Evolutionary conservation across 2,113 vertebrate species (phyloP), one percentile per base, ranked within the genome.

Genomic region (Catharus minimus): DNA sequence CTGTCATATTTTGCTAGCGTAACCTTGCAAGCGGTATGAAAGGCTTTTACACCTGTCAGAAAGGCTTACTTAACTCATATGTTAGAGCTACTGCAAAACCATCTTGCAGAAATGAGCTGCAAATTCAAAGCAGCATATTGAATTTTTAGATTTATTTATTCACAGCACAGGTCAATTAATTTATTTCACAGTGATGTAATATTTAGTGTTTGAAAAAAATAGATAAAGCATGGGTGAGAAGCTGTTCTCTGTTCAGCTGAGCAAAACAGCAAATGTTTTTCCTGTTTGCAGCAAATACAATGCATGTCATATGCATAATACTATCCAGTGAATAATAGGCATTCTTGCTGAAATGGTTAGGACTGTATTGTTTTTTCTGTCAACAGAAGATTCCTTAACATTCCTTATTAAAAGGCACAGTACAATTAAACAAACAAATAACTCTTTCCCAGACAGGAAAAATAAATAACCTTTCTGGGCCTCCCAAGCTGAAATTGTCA

Each of bases 131-230:
- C 69, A 96, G 89, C 92, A 73, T 93, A 92, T 94, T 95, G 95
- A 94, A 86, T 95, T 93, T 79, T 89, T 94, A 85, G 96, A 97
- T 95, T 97, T 97, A 97, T 97, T 96, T 96, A 79, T 97, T 97
- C 92, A 76, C 88, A 58, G 85, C 86, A 89, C 72, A 90, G 95
- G 91, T 95, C 96, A 96, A 97, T 97, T 97, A 96, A 97, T 97
- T 95, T 97, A 93, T 97, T 97, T 97, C 85, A 78, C 57, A 78
- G 83, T 85, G 91, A 97, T 81, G 69, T 94, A 94, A 97, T 96
- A 95, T 81, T 97, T 96, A 96, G 93, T 95, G 94, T 92, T 90
- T 89, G 90, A 89, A 95, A 91, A 93, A 94, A 92, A 95, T 67
- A 94, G 90, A 94, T 96, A 95, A 92, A 95, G 80, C 60, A 84